phyloP scores from a whole-genome alignment of 1,140 invertebrate species.

The Chrysoperla carnea region DNA sequence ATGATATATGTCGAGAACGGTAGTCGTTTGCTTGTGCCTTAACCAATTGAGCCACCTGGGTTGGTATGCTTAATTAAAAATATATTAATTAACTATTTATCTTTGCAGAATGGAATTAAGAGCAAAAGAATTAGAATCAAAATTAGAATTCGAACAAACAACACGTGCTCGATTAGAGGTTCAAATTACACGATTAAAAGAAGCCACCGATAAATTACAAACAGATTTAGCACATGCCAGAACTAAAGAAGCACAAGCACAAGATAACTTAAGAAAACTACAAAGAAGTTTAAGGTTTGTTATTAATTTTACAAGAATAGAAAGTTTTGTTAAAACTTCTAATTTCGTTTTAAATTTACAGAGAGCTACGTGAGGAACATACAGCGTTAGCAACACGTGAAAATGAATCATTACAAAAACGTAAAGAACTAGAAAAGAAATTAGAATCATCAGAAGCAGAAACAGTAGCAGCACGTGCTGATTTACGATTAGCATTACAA shows the following conservation, averaged over 20 bases:
- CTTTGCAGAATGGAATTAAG: constrained; percentile 48
- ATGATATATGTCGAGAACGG: too few relatives aligned
- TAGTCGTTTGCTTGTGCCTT: too few relatives aligned
- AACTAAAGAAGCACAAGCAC: constrained; percentile 51
- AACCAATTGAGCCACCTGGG: too few relatives aligned
- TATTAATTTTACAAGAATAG: too few relatives aligned
- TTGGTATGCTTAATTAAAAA: too few relatives aligned
- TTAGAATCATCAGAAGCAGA: constrained; percentile 46
- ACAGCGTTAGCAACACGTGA: constrained; percentile 44
- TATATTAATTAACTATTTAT: too few relatives aligned
- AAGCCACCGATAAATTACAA: constrained; percentile 62
- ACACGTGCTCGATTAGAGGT: constrained; percentile 67
- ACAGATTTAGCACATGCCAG: constrained; percentile 51
- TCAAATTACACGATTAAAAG: constrained; percentile 65
- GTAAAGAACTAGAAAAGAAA: constrained; percentile 49
- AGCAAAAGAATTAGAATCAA: constrained; percentile 74
- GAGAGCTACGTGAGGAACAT: constrained; percentile 57
- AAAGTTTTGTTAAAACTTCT: background rate
- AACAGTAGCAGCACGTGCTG: constrained; percentile 39
- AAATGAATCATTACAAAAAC: constrained; percentile 47
- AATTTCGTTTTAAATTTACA: constrained; percentile 12
- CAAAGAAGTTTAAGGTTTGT: constrained; percentile 33
- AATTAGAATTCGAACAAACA: constrained; percentile 74
- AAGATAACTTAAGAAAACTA: constrained; percentile 56
- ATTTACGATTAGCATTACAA: constrained; percentile 63